Conservation (phyloP, 2,888 invertebrate species). For the Colletes collaris region DNA sequence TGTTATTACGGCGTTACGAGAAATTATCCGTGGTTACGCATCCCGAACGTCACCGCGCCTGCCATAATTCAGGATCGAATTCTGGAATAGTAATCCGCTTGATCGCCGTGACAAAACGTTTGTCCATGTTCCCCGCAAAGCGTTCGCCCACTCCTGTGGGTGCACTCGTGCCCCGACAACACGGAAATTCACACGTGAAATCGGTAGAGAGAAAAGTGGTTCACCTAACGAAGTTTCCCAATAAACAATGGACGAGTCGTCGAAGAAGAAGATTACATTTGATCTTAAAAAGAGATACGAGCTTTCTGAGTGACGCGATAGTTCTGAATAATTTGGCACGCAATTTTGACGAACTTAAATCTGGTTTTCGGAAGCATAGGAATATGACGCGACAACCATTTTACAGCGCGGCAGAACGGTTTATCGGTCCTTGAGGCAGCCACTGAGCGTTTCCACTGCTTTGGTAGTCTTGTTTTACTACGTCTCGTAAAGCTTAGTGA, state of each 20-base stretch:
- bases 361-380: background rate
- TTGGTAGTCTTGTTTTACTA: background rate
- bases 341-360: no score
- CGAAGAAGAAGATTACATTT: no score
- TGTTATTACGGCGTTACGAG: constrained; percentile 23
- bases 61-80: constrained; percentile 20
- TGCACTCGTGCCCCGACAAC: no score
- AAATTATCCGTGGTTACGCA: constrained; percentile 26
- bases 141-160: no score
- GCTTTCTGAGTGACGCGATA: no score
- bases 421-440: constrained; percentile 2
- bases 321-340: no score
- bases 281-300: no score
- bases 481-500: background rate
- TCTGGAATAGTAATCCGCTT: constrained; percentile 10
- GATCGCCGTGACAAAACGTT: constrained; percentile 2
- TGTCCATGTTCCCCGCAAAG: background rate
- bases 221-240: background rate
- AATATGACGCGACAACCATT: background rate
- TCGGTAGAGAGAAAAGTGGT: no score
- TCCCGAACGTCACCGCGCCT: background rate
- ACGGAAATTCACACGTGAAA: no score
- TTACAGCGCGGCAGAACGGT: background rate
- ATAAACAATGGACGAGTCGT: no score
- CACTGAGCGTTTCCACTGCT: background rate